phyloP scores from a whole-genome alignment of 2,888 invertebrate species.

The Oligia fasciuncula region DNA sequence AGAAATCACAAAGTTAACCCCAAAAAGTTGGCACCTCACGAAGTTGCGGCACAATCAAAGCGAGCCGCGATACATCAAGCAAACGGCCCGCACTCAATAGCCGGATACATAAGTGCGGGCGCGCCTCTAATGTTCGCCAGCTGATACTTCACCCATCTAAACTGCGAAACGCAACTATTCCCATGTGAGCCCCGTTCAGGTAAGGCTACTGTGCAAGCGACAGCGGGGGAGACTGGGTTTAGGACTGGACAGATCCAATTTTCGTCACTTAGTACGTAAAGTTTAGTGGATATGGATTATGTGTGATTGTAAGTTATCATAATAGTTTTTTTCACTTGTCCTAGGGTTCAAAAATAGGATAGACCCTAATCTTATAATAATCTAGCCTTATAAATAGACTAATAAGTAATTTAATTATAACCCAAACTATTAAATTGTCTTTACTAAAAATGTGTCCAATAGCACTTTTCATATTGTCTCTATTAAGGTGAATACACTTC shows the following conservation, averaged over 20 bases:
- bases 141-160: conserved; percentile 63
- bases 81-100: conserved; percentile 53
- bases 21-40: conserved; percentile 21
- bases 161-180: conserved; percentile 71
- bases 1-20: conserved; percentile 16
- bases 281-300: background rate
- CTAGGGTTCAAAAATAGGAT: no score
- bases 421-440: no score
- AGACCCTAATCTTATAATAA: no score
- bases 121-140: conserved; percentile 58
- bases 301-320: background rate
- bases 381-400: no score
- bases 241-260: background rate
- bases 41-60: conserved; percentile 43
- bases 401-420: no score
- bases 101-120: conserved; percentile 32
- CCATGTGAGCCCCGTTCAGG: conserved; percentile 55
- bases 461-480: no score
- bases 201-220: background rate
- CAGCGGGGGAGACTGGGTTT: conserved; percentile 26
- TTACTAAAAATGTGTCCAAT: no score
- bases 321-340: background rate
- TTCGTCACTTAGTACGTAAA: background rate
- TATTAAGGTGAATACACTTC: no score
- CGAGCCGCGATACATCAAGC: conserved; percentile 47